Evolutionary conservation across 2,113 vertebrate species (phyloP).

Genomic region (Fregetta grallaria): DNA sequence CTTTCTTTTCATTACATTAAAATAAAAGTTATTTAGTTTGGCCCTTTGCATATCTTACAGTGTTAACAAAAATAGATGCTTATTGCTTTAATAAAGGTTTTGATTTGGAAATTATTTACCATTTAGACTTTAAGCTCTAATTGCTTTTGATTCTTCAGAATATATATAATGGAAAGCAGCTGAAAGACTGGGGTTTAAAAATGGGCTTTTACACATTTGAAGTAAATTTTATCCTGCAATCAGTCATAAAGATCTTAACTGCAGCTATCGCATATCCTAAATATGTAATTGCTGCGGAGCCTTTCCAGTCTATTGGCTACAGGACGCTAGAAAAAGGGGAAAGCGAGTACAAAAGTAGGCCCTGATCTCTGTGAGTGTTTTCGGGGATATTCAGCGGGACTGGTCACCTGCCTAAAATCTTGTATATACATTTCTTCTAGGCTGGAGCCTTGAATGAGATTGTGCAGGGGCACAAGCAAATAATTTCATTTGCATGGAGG

Average conservation of each 20-base stretch:
- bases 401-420: background rate
- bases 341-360: background rate
- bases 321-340: background rate
- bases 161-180: conserved; percentile 56
- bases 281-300: conserved; percentile 48
- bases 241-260: conserved; percentile 53
- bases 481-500: background rate
- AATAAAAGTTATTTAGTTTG: conserved; percentile 3
- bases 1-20: background rate
- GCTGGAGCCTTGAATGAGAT: background rate
- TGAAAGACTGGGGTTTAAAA: conserved; percentile 38
- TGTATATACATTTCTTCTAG: rapidly evolving
- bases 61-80: conserved; percentile 17
- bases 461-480: background rate
- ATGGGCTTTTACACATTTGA: conserved; percentile 55
- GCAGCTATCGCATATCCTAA: conserved; percentile 51
- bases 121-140: conserved; percentile 27
- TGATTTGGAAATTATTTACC: conserved; percentile 59
- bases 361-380: background rate
- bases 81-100: conserved; percentile 46
- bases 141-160: conserved; percentile 57
- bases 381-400: background rate
- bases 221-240: conserved; percentile 62
- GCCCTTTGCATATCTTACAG: background rate
- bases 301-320: conserved; percentile 43